Evolutionary conservation across 1,140 invertebrate genomes (phyloP).

Genomic region (Physella acuta): DNA sequence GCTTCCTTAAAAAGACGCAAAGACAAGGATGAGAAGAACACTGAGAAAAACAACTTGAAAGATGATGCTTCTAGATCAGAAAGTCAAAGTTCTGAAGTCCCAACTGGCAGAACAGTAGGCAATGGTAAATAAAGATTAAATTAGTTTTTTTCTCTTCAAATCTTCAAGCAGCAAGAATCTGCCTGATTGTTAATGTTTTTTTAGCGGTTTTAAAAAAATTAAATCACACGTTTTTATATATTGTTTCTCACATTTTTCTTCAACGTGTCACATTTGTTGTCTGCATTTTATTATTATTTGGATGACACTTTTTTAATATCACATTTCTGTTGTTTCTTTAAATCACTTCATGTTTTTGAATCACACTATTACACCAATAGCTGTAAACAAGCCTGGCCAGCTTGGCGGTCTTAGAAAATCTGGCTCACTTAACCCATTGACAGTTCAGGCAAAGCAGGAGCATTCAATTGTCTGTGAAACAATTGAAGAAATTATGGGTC

Average conservation of each 20-base stretch:
- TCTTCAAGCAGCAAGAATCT: too few relatives aligned
- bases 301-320: background rate
- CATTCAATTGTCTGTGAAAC: conserved; percentile 55
- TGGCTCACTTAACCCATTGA: conserved; percentile 54
- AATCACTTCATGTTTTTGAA: background rate
- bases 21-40: conserved; percentile 49
- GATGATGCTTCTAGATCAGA: conserved; percentile 54
- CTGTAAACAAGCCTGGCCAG: conserved; percentile 28
- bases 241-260: too few relatives aligned
- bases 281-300: background rate
- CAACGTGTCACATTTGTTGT: background rate
- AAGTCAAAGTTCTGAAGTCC: conserved; percentile 52
- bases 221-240: too few relatives aligned
- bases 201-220: too few relatives aligned
- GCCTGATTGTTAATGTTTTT: too few relatives aligned
- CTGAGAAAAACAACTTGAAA: conserved; percentile 43
- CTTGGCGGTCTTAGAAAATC: conserved; percentile 39
- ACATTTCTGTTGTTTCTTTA: background rate
- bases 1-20: conserved; percentile 46
- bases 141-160: too few relatives aligned
- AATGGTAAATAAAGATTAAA: too few relatives aligned
- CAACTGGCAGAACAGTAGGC: conserved; percentile 37
- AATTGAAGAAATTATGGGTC: conserved; percentile 54
- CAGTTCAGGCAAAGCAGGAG: conserved; percentile 53
- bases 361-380: background rate